phyloP scores from a whole-genome alignment of 2,888 invertebrate genomes.

The Synanthedon tipuliformis region DNA sequence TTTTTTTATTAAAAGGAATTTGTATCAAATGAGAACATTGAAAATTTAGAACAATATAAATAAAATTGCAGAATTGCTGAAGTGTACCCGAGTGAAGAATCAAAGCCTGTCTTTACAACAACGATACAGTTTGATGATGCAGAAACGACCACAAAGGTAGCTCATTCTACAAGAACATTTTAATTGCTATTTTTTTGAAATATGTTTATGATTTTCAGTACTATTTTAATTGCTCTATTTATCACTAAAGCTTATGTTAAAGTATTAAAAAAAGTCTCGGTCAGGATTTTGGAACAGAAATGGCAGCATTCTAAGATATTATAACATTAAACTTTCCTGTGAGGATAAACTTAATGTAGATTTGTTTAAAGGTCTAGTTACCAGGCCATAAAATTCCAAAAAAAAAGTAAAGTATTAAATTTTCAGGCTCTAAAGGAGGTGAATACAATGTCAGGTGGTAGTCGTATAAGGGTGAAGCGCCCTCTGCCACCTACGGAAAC shows the following conservation, averaged over 20 bases:
- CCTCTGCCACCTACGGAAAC: slow-evolving; percentile 33
- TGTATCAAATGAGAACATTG: not conserved
- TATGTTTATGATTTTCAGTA: too few relatives aligned
- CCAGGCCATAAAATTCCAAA: too few relatives aligned
- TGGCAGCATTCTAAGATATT: too few relatives aligned
- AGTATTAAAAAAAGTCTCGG: too few relatives aligned
- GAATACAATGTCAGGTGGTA: slow-evolving; percentile 25
- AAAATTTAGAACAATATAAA: not conserved
- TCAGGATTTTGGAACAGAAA: too few relatives aligned
- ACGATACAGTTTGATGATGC: slow-evolving; percentile 39
- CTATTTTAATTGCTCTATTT: too few relatives aligned
- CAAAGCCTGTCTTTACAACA: slow-evolving; percentile 45
- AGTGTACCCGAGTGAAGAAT: slow-evolving; percentile 35
- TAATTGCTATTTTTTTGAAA: too few relatives aligned
- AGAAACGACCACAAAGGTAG: slow-evolving; percentile 38
- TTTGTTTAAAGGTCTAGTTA: too few relatives aligned
- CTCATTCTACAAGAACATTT: too few relatives aligned
- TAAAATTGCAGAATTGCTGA: slow-evolving; percentile 43
- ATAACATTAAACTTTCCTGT: too few relatives aligned
- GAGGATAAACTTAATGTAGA: too few relatives aligned
- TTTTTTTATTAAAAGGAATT: not conserved
- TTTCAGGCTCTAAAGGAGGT: slow-evolving; percentile 43
- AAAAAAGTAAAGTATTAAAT: not conserved
- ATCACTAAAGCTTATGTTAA: too few relatives aligned
- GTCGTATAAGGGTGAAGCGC: slow-evolving; percentile 27